Conservation (phyloP, 2,888 invertebrate species). For the Thecocarcelia acutangulata region DNA sequence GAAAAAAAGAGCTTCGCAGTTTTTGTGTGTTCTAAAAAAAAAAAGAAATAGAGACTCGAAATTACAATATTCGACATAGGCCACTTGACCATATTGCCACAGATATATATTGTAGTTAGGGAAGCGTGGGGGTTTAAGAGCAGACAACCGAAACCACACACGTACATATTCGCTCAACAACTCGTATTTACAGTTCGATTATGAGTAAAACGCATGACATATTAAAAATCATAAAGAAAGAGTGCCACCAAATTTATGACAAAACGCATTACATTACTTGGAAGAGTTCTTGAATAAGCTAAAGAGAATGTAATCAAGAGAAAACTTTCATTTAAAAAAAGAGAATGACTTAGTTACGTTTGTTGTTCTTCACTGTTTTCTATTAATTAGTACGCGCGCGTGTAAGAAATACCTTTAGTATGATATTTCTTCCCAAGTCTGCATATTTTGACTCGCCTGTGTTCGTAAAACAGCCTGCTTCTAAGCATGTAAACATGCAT, state of each 20-base stretch:
- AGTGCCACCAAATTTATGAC: slow-evolving; percentile 3
- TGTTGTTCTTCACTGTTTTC: neutral
- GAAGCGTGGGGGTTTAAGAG: neutral
- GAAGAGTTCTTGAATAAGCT: slow-evolving; percentile 21
- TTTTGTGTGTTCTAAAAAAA: too few species aligned
- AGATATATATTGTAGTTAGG: neutral
- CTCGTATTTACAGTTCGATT: slow-evolving; percentile 40
- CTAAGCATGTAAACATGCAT: too few species aligned
- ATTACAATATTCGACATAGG: too few species aligned
- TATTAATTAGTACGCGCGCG: slow-evolving; percentile 65
- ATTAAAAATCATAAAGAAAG: slow-evolving; percentile 4
- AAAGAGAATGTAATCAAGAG: slow-evolving; percentile 40
- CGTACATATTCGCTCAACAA: neutral
- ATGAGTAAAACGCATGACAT: slow-evolving; percentile 62
- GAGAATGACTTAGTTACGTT: neutral
- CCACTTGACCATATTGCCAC: too few species aligned
- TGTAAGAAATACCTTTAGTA: slow-evolving; percentile 36
- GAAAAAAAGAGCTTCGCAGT: too few species aligned
- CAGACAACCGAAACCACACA: slow-evolving; percentile 44
- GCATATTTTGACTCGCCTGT: slow-evolving; percentile 17
- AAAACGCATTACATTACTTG: slow-evolving; percentile 7
- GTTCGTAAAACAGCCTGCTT: too few species aligned
- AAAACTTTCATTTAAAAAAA: slow-evolving; percentile 19
- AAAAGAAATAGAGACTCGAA: too few species aligned
- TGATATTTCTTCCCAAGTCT: slow-evolving; percentile 37